Percentiles rank a stretch among this genome's conserved stretches.
Conservation (phyloP, 1,140 invertebrate genomes). For the Zaprionus capensis region DNA sequence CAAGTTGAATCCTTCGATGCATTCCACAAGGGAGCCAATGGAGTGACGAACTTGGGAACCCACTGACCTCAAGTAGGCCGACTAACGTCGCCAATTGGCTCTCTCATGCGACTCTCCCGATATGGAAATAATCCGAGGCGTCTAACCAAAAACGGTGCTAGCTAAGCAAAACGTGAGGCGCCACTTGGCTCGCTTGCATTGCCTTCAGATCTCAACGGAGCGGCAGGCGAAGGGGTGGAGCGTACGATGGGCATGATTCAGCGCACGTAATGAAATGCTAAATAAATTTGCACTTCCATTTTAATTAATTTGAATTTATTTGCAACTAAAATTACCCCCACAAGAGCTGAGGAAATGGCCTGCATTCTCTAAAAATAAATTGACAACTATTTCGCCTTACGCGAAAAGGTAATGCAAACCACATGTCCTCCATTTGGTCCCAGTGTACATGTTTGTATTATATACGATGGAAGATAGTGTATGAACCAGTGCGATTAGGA, state of each 20-base stretch:
- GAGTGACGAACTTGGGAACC: conserved; percentile 17
- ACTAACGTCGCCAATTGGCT: not conserved
- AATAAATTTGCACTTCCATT: conserved; percentile 82
- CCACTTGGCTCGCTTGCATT: conserved; percentile 60
- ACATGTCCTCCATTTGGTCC: conserved; percentile 69
- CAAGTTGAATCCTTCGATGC: conserved; percentile 51
- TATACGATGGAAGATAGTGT: conserved; percentile 43
- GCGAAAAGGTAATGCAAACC: conserved; percentile 76
- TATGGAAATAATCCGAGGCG: conserved; percentile 58
- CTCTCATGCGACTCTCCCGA: conserved; percentile 22
- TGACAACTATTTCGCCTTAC: conserved; percentile 71
- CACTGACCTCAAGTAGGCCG: conserved; percentile 24
- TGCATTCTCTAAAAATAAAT: conserved; percentile 69
- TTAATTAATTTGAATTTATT: conserved; percentile 82
- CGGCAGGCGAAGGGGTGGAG: not conserved
- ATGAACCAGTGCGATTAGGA: conserved; percentile 14
- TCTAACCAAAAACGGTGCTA: conserved; percentile 53
- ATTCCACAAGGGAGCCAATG: conserved; percentile 61
- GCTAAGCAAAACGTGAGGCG: conserved; percentile 63
- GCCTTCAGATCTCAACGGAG: not conserved
- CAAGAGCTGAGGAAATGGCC: conserved; percentile 41
- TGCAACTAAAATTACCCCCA: conserved; percentile 73
- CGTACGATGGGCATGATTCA: conserved; percentile 53
- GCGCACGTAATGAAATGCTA: conserved; percentile 73
- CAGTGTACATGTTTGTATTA: conserved; percentile 12